Conservation (phyloP, 1,140 invertebrate genomes). For the Sycophaga agraensis region DNA sequence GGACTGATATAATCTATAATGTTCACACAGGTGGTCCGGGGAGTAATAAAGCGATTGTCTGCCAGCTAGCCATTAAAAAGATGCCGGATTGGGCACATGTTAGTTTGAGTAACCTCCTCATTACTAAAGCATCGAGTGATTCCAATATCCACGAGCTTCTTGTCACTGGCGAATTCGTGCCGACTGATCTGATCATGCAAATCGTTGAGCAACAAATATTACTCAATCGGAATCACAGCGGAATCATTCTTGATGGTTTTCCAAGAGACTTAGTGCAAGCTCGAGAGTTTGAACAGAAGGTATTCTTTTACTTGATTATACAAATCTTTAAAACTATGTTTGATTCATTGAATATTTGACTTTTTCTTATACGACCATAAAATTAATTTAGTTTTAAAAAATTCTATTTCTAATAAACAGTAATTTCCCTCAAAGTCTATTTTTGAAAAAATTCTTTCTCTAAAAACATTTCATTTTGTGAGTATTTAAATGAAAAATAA, state of each 20-base stretch:
- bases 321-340: no score
- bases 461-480: no score
- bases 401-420: no score
- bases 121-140: conserved; percentile 64
- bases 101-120: conserved; percentile 71
- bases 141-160: conserved; percentile 68
- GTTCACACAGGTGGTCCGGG: conserved; percentile 69
- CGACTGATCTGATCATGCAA: conserved; percentile 67
- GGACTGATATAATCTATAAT: no score
- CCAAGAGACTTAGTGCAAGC: conserved; percentile 85
- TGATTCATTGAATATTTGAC: no score
- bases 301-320: no score
- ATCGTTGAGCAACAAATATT: conserved; percentile 66
- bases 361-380: no score
- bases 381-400: no score
- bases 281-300: conserved; percentile 81
- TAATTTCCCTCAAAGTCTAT: no score
- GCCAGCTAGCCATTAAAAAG: conserved; percentile 66
- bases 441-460: no score
- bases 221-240: conserved; percentile 61
- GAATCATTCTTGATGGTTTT: conserved; percentile 87
- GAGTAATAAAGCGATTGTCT: conserved; percentile 74
- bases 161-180: conserved; percentile 79
- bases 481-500: no score
- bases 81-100: conserved; percentile 75